Conservation (phyloP, 2,888 invertebrate species). For the Hirtodrosophila confusa region DNA sequence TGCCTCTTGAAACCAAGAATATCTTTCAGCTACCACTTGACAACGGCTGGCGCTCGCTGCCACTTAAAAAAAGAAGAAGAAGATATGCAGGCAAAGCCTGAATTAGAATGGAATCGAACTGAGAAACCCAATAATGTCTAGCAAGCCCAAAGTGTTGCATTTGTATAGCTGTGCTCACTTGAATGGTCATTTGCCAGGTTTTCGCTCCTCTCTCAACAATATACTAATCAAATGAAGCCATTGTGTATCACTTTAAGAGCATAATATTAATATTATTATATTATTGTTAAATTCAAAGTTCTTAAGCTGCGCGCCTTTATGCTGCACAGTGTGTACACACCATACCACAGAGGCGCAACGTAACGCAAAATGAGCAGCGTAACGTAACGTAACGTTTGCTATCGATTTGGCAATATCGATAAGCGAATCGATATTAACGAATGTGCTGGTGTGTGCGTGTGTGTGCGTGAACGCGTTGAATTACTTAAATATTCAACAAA, state of each 20-base stretch:
- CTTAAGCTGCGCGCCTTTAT: constrained; percentile 6
- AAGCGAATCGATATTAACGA: constrained; percentile 14
- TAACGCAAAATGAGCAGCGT: not conserved
- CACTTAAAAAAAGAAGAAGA: no score
- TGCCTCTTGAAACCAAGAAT: constrained; percentile 29
- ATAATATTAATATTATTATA: not conserved
- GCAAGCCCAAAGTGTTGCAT: not conserved
- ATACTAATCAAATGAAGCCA: no score
- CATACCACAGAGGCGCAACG: not conserved
- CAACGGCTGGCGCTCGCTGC: no score
- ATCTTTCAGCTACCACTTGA: constrained; percentile 23
- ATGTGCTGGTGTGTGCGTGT: constrained; percentile 46
- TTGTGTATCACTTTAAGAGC: no score
- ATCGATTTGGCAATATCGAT: constrained; percentile 29
- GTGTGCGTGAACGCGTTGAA: constrained; percentile 52
- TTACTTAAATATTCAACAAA: constrained; percentile 38
- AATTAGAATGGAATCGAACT: no score
- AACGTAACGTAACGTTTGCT: not conserved
- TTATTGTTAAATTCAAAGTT: not conserved
- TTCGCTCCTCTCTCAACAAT: no score
- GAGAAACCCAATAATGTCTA: no score
- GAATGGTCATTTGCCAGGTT: not conserved
- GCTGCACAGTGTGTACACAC: constrained; percentile 28
- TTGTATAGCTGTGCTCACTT: not conserved
- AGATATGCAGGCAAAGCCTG: no score